These are phyloP conservation scores for Ia io DNA, from an alignment of 2,113 vertebrate genomes.

Conservation along the genomic window DNA sequence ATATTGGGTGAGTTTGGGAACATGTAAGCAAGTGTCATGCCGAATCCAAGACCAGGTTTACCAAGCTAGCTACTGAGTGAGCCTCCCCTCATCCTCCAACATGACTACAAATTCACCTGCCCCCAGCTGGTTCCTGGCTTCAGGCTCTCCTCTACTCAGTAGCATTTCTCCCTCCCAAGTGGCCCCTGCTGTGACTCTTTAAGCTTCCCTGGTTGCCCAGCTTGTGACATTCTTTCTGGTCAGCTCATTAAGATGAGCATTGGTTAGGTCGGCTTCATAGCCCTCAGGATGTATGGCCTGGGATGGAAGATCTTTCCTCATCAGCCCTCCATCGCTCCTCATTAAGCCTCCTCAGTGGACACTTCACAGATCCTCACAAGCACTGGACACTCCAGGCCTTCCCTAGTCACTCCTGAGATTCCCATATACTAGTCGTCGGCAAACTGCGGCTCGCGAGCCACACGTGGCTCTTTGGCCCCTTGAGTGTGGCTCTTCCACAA, in stretches of 20 bases:
- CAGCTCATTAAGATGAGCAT: background rate
- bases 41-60: background rate
- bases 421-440: background rate
- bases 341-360: background rate
- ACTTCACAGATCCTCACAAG: background rate
- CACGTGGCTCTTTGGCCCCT: too few species aligned
- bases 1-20: background rate
- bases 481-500: too few species aligned
- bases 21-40: background rate
- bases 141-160: too few species aligned
- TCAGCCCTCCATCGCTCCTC: background rate
- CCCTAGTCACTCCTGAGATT: background rate
- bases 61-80: background rate
- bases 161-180: background rate
- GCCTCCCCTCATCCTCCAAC: accelerated
- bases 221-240: background rate
- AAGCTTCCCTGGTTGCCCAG: background rate
- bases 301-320: background rate
- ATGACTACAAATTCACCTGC: background rate
- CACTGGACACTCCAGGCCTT: background rate
- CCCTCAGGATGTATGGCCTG: background rate
- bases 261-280: background rate
- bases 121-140: background rate
- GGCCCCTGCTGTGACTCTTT: background rate
- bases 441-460: too few species aligned